Base-by-base conservation (phyloP, 2,113 vertebrate genomes). In the Harpagus bidentatus region DNA sequence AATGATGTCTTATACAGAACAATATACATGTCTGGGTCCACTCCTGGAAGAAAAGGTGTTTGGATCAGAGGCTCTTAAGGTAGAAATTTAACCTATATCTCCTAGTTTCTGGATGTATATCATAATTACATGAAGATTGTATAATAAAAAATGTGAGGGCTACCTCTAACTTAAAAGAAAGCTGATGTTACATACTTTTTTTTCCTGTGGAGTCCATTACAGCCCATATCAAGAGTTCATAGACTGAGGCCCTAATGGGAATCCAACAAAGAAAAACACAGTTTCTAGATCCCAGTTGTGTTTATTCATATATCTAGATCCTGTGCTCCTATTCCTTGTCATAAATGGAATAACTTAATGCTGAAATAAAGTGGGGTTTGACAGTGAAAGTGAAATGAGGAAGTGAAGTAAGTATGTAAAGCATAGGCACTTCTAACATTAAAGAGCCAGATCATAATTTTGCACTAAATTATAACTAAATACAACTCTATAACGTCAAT, bases 381-480 rank as follows among this genome's bases (percentile, higher is more conserved):
- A n/a, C 48, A 40, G 55, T 14, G 13, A 4, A 48, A 36, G 62
- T 16, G 38, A 23, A 42, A 47, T 2, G 12, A 36, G 26, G 13
- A 67, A 36, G n/a, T 45, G 58, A 38, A n/a, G 21, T 13, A 5
- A 67, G 5, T 7, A 34, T 1, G 4, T 36, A 38, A 42, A 69
- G 11, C 50, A 28, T 58, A 50, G 36, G 16, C 11, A 38, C 8
- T 66, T 52, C 25, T 62, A 11, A 7, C 32, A 17, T 29, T 40
- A 6, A 15, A 40, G 25, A 32, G 9, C 2, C 14, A 17, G 47
- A 42, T 50, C 2, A 23, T 26, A 0, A n/a, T 26, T 82, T 29
- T 21, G 28, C 11, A 2, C 12, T 6, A 6, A 5, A 2, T 4
- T 31, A 4, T 58, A 34, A 4, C 29, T 7, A 2, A 48, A 53